A percentile compares a stretch with the other conserved stretches of the same genome.
These are phyloP conservation scores for Aurelia sp. DNA, from an alignment of 30 jellyfish, hydroid and myxozoan genomes.

Conservation along the genomic window DNA sequence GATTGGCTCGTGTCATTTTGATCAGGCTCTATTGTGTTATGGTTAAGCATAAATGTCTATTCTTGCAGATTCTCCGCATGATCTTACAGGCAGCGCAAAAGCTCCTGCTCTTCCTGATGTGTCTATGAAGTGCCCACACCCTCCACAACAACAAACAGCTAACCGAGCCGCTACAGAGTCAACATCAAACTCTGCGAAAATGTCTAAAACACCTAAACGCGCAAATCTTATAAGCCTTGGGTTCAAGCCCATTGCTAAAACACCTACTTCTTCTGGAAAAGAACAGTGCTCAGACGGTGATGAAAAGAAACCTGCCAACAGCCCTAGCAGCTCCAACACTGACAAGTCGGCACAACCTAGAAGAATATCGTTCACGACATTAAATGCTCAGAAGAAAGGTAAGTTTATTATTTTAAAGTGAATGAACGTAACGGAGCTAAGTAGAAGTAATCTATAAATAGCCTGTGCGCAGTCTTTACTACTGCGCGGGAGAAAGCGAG, in stretches of 20 bases:
- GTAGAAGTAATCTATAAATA: too few relatives aligned
- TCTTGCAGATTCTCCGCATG: too few relatives aligned
- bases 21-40: too few relatives aligned
- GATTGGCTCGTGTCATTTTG: too few relatives aligned
- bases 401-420: not conserved
- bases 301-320: not conserved
- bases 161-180: not conserved
- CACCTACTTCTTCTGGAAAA: constrained; percentile 35
- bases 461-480: too few relatives aligned
- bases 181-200: not conserved
- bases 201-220: constrained; percentile 71
- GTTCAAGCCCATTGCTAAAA: constrained; percentile 49
- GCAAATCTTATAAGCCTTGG: constrained; percentile 73
- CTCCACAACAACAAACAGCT: constrained; percentile 4
- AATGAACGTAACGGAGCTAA: too few relatives aligned
- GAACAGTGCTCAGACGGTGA: not conserved
- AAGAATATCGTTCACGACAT: constrained; percentile 9
- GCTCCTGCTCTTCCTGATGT: not conserved
- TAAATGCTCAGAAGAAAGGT: not conserved
- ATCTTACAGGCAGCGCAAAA: too few relatives aligned
- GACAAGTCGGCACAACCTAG: constrained; percentile 3
- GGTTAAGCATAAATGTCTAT: too few relatives aligned
- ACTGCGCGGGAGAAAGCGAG: too few relatives aligned
- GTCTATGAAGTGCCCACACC: constrained; percentile 1
- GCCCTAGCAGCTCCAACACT: not conserved